Conservation (phyloP, 2,888 invertebrate species). For the Melitaea athalia region DNA sequence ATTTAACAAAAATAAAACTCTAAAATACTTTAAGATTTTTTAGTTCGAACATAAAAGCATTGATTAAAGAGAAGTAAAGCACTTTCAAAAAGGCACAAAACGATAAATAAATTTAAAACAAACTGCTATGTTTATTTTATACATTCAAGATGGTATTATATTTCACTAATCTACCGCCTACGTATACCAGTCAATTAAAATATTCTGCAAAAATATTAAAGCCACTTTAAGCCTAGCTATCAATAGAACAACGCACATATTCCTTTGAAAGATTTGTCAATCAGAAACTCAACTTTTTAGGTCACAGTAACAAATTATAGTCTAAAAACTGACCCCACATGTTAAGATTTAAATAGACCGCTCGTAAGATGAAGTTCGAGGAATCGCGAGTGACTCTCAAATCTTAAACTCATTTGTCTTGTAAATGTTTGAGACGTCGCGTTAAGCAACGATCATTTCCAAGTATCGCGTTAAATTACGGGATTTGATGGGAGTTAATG, state of each 20-base stretch:
- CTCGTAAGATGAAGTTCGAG: conserved; percentile 42
- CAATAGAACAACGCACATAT: not conserved
- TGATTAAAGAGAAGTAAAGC: not conserved
- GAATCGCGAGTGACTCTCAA: conserved; percentile 53
- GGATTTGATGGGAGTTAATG: conserved; percentile 7
- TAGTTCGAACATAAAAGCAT: not conserved
- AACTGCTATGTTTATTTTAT: conserved; percentile 35
- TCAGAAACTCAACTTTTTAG: not conserved
- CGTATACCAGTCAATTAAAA: not conserved
- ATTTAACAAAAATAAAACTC: no score
- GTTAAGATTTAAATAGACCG: conserved; percentile 28
- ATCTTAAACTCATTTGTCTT: conserved; percentile 57
- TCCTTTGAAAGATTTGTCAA: conserved; percentile 4
- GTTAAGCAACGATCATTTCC: conserved; percentile 46
- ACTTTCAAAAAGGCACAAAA: not conserved
- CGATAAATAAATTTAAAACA: conserved; percentile 14
- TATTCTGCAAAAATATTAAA: not conserved
- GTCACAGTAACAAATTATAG: conserved; percentile 22
- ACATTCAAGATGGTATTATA: conserved; percentile 21
- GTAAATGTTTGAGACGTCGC: conserved; percentile 42
- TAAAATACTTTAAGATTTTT: no score
- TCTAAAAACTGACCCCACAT: conserved; percentile 37
- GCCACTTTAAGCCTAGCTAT: not conserved
- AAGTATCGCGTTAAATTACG: conserved; percentile 51
- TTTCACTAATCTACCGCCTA: conserved; percentile 16